Conservation (phyloP, 2,113 vertebrate genomes). For the Mixornis gularis region DNA sequence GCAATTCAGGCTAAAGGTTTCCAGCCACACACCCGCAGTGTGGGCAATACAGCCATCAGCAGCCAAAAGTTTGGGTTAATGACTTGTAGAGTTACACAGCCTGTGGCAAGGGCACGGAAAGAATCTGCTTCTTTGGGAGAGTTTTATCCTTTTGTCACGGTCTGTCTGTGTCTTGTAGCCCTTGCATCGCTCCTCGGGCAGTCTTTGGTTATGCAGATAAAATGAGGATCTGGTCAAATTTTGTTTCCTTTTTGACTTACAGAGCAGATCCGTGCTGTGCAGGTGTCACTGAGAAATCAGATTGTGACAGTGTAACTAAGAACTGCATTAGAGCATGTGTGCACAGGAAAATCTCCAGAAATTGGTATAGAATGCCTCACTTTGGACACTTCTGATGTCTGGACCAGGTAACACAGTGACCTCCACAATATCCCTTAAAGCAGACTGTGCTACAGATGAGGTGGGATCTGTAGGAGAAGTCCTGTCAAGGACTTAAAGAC, state of each 20-base stretch:
- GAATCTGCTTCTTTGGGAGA: neutral
- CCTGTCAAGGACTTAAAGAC: neutral
- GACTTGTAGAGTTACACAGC: neutral
- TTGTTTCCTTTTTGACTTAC: neutral
- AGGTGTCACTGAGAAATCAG: neutral
- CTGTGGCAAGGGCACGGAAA: neutral
- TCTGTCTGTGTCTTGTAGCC: neutral
- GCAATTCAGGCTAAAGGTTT: slow-evolving; percentile 3
- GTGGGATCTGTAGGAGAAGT: neutral
- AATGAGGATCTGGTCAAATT: neutral
- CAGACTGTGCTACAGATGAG: neutral
- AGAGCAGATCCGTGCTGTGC: neutral
- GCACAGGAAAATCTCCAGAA: neutral
- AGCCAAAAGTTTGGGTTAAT: neutral
- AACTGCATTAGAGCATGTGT: neutral
- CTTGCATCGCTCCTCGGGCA: accelerated
- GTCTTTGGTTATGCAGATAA: neutral
- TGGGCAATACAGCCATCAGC: neutral
- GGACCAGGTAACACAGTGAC: neutral
- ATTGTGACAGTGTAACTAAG: neutral
- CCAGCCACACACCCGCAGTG: neutral
- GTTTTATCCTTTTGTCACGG: neutral
- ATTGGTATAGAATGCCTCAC: neutral
- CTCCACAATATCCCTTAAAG: neutral
- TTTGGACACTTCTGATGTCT: neutral